Base-by-base conservation (phyloP, 2,797 vertebrate species). In the Lindbergichthys nudifrons region DNA sequence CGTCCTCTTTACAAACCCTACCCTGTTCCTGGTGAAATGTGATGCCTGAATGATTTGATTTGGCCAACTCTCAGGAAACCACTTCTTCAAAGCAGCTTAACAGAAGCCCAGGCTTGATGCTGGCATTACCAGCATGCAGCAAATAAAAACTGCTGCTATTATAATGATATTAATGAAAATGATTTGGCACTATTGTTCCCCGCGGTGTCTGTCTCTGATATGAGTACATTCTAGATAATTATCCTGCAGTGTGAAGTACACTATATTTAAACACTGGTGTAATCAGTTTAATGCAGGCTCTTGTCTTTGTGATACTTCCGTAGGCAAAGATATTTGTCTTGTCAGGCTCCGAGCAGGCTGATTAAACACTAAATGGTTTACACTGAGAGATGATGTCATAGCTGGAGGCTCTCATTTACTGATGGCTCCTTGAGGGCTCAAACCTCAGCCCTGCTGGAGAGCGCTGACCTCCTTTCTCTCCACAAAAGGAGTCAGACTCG, bases 381-480 rank as follows among this genome's bases (percentile, higher is more conserved):
- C 71, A 79, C 86, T 86, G 82, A 87, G 77, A 73, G 85, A 80
- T 92, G 89, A 93, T 91, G 87, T 92, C 89, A 92, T 86, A 50
- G 82, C 77, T 62, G 52, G 48, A 79, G 72, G 59, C 73, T 81
- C 69, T 67, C 47, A 91, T 91, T 93, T 80, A 80, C 83, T 89
- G 79, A 80, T 59, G 73, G 77, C 81, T 91, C 81, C 84, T 88
- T 63, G 75, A 79, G 87, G 83, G 77, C 73, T 79, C 79, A 85
- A 80, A 84, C 83, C 82, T 73, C 65, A 66, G 84, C 72, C 71
- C 68, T 61, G 77, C 62, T 84, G 65, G 82, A 82, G 70, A 83
- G 83, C 79, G 52, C 71, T 92, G 91, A 90, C 86, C 89, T 89
- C 79, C 62, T 88, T 89, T 90, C 74, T 83, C 56, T 80, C 65